A percentile compares a stretch with the other conserved stretches of the same genome.
Conservation (phyloP, 2,113 vertebrate genomes). For the Notiomystis cincta region DNA sequence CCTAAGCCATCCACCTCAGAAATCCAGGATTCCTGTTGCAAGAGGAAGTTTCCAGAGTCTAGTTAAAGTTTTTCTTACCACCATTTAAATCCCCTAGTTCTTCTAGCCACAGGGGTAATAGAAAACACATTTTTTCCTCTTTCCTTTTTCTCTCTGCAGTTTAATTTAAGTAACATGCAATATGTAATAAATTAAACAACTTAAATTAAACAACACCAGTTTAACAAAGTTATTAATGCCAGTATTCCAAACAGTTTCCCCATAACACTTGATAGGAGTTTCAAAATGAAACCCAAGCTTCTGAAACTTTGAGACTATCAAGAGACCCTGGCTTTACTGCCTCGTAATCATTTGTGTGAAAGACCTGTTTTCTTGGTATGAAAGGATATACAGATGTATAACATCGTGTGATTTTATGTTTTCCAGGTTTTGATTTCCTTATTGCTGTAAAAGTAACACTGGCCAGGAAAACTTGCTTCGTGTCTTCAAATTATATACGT, state of each 20-base stretch:
- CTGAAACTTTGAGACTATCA: background rate
- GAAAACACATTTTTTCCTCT: background rate
- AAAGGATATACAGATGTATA: background rate
- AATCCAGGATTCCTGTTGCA: background rate
- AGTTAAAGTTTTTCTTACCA: background rate
- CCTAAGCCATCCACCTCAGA: background rate
- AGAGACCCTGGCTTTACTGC: background rate
- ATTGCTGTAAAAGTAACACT: background rate
- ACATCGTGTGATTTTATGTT: background rate
- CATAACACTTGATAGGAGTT: background rate
- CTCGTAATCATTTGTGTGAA: background rate
- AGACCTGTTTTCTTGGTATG: background rate
- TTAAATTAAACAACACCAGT: background rate
- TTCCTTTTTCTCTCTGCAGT: background rate
- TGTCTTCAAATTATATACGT: background rate
- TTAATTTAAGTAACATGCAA: background rate
- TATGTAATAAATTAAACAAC: background rate
- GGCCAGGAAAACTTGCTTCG: background rate
- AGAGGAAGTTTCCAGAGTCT: background rate
- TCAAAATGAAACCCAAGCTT: background rate
- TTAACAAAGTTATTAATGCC: background rate
- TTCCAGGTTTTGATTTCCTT: background rate
- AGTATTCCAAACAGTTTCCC: background rate
- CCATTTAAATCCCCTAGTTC: background rate
- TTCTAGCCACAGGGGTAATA: background rate